phyloP scores from a whole-genome alignment of 2,888 invertebrate species.

The Mythimna vitellina region DNA sequence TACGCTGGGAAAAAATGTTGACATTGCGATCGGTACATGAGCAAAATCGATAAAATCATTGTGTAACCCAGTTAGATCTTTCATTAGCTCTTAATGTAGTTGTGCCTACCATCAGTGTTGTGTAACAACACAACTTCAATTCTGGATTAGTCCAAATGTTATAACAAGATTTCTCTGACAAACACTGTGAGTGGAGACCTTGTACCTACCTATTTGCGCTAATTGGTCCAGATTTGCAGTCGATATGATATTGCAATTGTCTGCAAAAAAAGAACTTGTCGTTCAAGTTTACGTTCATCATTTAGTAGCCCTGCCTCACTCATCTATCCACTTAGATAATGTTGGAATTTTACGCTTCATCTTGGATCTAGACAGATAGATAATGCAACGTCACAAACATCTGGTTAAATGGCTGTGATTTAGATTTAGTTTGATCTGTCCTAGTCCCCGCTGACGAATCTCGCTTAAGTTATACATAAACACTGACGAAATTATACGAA shows the following conservation, averaged over 20 bases:
- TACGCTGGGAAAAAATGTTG: neutral
- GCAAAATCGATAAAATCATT: neutral
- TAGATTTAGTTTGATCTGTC: neutral
- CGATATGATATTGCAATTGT: neutral
- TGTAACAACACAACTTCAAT: neutral
- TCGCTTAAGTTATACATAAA: neutral
- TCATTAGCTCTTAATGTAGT: neutral
- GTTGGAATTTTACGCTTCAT: neutral
- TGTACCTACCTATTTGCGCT: neutral
- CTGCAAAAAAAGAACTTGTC: neutral
- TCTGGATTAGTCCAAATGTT: neutral
- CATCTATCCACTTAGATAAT: neutral
- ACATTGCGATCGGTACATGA: neutral
- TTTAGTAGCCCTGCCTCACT: neutral
- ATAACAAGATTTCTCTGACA: neutral
- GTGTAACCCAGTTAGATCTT: neutral
- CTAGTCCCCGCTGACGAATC: neutral
- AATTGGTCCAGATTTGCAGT: neutral
- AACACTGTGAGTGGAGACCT: neutral
- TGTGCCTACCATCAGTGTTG: neutral
- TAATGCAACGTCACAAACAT: neutral
- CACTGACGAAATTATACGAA: neutral
- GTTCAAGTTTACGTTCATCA: neutral
- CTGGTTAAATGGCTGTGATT: neutral
- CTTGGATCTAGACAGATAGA: neutral